Base-by-base conservation (phyloP, 1,140 invertebrate species). In the Dermatophagoides farinae region DNA sequence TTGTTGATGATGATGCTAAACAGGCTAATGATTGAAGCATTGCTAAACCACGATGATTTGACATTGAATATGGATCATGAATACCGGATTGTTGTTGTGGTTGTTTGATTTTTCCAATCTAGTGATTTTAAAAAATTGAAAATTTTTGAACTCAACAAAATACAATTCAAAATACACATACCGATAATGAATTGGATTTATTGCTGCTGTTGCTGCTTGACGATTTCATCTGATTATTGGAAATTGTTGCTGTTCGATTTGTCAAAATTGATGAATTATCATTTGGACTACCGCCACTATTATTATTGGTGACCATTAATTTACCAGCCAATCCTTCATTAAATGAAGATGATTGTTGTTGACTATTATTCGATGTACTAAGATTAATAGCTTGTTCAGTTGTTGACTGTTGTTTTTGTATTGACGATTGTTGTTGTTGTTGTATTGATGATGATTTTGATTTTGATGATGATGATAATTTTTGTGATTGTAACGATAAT, bases 291-390 rank as follows among this genome's bases (percentile, higher is more conserved):
- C 41, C 41, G 41, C 41, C 41, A 43, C 41, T 43, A 43, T n/a
- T n/a, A 43, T 20, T 20, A 44, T 10, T 10, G 11, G 51, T 16
- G 10, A 39, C n/a, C 53, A 55, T 55, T 23, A 55, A 44, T 25
- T 55, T 55, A 12, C 23, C 25, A 11, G 53, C 53, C 14, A 55
- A 25, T n/a, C 53, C 53, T 55, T 55, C 53, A 47, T 23, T 23
- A 47, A 20, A 47, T 18, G 46, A 4, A 4, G 46, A 20, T 44
- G 25, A 31, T n/a, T 39, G n/a, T 20, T 39, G 12, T 1, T 2
- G 1, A n/a, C 39, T 14, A 44, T 55, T 55, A 44, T 55, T 52
- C 23, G 50, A 43, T 39, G 53, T 55, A 23, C 53, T 41, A 11
- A 55, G 31, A 44, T 55, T 55, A 20, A 55, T 55, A 1, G 53